A percentile compares a stretch with the other conserved stretches of the same genome.
Conservation (phyloP, 2,888 invertebrate genomes). For the Harmothoe impar region DNA sequence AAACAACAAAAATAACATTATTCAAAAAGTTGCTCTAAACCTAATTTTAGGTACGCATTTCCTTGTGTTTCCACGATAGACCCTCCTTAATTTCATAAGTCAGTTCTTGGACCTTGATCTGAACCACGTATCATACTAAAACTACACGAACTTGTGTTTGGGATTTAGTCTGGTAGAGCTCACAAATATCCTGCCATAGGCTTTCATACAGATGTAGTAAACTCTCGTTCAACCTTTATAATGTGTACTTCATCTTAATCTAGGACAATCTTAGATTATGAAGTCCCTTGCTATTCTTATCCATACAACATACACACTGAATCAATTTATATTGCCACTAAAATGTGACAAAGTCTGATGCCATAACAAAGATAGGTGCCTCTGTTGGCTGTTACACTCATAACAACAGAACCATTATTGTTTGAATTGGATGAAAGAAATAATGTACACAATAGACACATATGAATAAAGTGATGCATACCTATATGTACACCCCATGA, state of each 20-base stretch:
- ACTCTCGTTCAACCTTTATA: no score
- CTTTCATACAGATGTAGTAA: no score
- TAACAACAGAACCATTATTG: neutral
- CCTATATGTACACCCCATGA: slow-evolving; percentile 42
- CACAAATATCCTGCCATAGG: no score
- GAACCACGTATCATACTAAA: no score
- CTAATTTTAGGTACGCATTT: no score
- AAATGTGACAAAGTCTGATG: neutral
- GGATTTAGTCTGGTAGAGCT: no score
- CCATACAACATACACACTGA: neutral
- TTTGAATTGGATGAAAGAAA: slow-evolving; percentile 11
- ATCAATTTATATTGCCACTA: slow-evolving; percentile 3
- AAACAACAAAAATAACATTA: no score
- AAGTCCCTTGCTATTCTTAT: neutral
- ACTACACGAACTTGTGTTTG: no score
- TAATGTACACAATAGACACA: slow-evolving; percentile 27
- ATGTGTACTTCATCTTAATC: neutral
- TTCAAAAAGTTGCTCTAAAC: no score
- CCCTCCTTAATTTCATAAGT: no score
- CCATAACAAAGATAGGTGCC: neutral
- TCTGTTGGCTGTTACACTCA: neutral
- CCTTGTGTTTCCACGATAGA: no score
- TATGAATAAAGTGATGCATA: slow-evolving; percentile 5
- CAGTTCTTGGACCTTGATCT: no score
- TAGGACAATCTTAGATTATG: neutral